Base-by-base conservation (phyloP, 2,888 invertebrate species). In the Oxystoma pomonae region DNA sequence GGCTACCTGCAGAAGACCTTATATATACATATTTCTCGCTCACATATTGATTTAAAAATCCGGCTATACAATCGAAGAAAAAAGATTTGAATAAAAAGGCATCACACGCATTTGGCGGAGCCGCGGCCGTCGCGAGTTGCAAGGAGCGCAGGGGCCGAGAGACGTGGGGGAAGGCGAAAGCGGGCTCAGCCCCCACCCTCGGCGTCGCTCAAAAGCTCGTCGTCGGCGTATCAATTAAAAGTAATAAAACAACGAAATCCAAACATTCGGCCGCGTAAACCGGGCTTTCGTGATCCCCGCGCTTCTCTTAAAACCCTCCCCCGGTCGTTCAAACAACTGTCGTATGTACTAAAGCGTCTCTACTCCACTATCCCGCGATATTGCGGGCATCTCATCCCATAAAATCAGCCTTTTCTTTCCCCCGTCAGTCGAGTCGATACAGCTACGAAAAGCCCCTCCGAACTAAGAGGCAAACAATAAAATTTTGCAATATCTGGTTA, bases 211-310 rank as follows among this genome's bases (percentile, higher is more conserved):
- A 16, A 51, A 61, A 59, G 57, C 56, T 58, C 57, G 35, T 35
- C 35, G 5, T 18, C 18, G 18, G 55, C 65, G 63, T 70, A 72
- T 70, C 71, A 72, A 72, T 72, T 71, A 72, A 70, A 70, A 67
- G 67, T 67, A 70, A 70, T 71, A 70, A 74, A 74, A 76, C 74
- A 75, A 76, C 73, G 75, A 72, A 71, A 75, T 73, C 67, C 70
- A 70, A 75, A 73, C 73, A 71, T 77, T 76, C 70, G 72, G 75
- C 76, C 68, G 76, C 73, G 77, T 78, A 71, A 77, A 76, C 66
- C 77, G 67, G 77, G 75, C 77, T 76, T 71, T 70, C 59, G 60
- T 20, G 66, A 63, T 53, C 59, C 65, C 66, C 68, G 62, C 61
- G 57, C 12, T 35, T 60, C 63, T 57, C 17, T 55, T 53, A 57